These are phyloP conservation scores for Bruchidius siliquastri DNA, from an alignment of 2,888 invertebrate genomes.

Conservation along the genomic window DNA sequence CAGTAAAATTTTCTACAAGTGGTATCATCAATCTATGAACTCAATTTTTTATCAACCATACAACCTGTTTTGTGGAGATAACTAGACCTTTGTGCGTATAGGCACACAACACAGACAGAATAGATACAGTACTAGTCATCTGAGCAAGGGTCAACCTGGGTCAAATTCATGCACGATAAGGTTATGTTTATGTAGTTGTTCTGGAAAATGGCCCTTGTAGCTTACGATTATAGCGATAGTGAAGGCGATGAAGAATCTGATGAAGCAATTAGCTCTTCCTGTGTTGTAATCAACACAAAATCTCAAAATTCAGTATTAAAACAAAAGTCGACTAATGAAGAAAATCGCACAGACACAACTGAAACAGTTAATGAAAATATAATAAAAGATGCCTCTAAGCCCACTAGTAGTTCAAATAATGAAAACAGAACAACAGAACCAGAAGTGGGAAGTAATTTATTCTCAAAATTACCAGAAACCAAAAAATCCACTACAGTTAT, in stretches of 20 bases:
- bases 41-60: neutral
- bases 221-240: conserved; percentile 35
- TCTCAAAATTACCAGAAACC: conserved; percentile 31
- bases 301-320: neutral
- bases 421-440: neutral
- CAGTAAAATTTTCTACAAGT: neutral
- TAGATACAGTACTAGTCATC: no score
- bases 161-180: neutral
- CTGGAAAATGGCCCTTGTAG: conserved; percentile 31
- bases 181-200: neutral
- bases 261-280: conserved; percentile 13
- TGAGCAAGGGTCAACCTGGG: neutral
- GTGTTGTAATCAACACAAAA: conserved; percentile 8
- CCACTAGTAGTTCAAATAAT: neutral
- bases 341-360: neutral
- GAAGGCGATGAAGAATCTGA: conserved; percentile 28
- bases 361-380: neutral
- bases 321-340: neutral
- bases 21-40: neutral
- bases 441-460: conserved; percentile 14
- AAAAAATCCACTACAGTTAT: conserved; percentile 19
- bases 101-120: no score
- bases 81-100: neutral
- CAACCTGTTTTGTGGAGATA: neutral
- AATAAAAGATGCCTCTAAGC: neutral